A percentile compares a stretch with the other conserved stretches of the same genome.
These are phyloP conservation scores for Misgurnus anguillicaudatus DNA, from an alignment of 2,113 vertebrate genomes.

Conservation along the genomic window DNA sequence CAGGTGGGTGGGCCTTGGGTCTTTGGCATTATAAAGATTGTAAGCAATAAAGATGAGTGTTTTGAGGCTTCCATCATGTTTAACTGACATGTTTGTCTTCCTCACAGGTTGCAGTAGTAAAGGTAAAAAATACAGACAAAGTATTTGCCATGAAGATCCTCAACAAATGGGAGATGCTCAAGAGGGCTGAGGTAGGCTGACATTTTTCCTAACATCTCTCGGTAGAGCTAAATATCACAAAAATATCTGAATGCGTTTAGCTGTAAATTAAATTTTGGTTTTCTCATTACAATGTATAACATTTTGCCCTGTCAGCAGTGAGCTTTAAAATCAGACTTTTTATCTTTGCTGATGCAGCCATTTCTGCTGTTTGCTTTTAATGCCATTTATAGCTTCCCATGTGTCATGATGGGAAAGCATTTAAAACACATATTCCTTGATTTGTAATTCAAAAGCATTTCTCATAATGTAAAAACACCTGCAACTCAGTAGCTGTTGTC, in stretches of 20 bases:
- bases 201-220: neutral
- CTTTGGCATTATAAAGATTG: too few species aligned
- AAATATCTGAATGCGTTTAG: neutral
- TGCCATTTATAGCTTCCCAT: slow-evolving; percentile 1
- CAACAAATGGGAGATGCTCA: slow-evolving; percentile 99
- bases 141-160: slow-evolving; percentile 99
- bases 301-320: neutral
- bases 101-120: slow-evolving; percentile 94
- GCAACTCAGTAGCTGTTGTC: too few species aligned
- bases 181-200: slow-evolving; percentile 90
- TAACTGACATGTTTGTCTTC: slow-evolving; percentile 31
- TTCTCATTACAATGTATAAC: neutral
- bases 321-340: neutral
- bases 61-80: neutral
- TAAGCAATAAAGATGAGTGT: neutral
- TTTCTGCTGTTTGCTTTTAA: slow-evolving; percentile 5
- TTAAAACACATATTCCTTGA: slow-evolving; percentile 20
- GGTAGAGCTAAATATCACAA: neutral
- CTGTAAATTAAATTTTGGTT: neutral
- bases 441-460: neutral
- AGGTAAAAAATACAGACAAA: slow-evolving; percentile 93
- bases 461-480: neutral
- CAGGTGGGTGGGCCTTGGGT: too few species aligned
- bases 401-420: slow-evolving; percentile 48
- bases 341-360: neutral